Percentiles rank a stretch among this genome's conserved stretches.
Evolutionary conservation across 2,888 invertebrate species (phyloP).

Genomic region (Conistra vaccinii): DNA sequence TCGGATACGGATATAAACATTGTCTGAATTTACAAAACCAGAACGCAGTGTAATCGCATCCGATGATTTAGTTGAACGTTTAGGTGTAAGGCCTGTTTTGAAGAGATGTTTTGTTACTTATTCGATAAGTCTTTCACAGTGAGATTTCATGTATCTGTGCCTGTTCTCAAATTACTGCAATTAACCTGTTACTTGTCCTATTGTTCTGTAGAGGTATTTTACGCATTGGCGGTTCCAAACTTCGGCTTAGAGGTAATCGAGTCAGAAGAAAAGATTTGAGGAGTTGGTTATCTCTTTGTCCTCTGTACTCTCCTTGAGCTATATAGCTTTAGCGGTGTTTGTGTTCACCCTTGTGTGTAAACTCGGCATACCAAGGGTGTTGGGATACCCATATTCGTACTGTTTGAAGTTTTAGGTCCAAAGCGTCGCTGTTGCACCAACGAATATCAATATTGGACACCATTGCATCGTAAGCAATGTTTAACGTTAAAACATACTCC

Average conservation of each 20-base stretch:
- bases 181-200: background rate
- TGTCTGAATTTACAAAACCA: slow-evolving; percentile 27
- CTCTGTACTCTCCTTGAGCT: background rate
- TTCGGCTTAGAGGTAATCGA: background rate
- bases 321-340: background rate
- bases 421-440: background rate
- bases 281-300: background rate
- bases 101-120: background rate
- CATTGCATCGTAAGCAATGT: slow-evolving; percentile 3
- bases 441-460: background rate
- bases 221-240: background rate
- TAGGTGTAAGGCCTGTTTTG: background rate
- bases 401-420: background rate
- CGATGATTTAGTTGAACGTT: background rate
- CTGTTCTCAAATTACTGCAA: background rate
- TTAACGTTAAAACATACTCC: slow-evolving; percentile 11
- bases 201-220: background rate
- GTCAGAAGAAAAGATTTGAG: background rate
- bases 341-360: background rate
- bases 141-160: background rate
- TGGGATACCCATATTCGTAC: background rate
- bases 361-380: no score
- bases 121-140: slow-evolving; percentile 2
- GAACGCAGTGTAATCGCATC: background rate
- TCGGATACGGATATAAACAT: slow-evolving; percentile 24